phyloP scores from a whole-genome alignment of 2,113 vertebrate species.

The Camelus dromedarius region DNA sequence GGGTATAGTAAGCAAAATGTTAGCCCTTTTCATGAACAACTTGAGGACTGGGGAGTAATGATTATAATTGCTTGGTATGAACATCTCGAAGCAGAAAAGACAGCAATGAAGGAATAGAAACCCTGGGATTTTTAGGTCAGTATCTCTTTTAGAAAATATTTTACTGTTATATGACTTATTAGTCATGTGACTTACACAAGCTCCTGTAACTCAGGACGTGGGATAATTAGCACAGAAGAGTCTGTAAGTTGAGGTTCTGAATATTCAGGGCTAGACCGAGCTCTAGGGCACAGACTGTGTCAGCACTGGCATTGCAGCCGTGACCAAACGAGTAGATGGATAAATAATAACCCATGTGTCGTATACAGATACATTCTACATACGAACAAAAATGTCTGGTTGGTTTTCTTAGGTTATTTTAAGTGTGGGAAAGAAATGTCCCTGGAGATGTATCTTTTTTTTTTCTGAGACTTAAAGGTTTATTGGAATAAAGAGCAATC shows the following conservation, averaged over 20 bases:
- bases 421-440: not conserved
- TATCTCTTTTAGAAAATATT: conserved; percentile 34
- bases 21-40: not conserved
- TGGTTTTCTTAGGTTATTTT: not conserved
- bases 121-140: not conserved
- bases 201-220: conserved; percentile 72
- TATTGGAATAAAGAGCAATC: not conserved
- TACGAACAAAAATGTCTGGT: not conserved
- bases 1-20: not conserved
- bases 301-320: not conserved
- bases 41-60: not conserved
- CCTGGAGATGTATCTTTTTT: not conserved
- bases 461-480: not conserved
- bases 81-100: conserved; percentile 45
- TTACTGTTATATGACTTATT: not conserved
- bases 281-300: not conserved
- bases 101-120: not conserved
- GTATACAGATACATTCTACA: not conserved
- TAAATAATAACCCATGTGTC: not conserved
- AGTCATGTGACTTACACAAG: conserved; percentile 19
- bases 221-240: conserved; percentile 64
- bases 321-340: not conserved
- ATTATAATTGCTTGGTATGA: not conserved
- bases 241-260: conserved; percentile 29
- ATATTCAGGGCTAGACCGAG: not conserved